Evolutionary conservation across 2,888 invertebrate species (phyloP).

Genomic region (Agrenia bidenticulata): DNA sequence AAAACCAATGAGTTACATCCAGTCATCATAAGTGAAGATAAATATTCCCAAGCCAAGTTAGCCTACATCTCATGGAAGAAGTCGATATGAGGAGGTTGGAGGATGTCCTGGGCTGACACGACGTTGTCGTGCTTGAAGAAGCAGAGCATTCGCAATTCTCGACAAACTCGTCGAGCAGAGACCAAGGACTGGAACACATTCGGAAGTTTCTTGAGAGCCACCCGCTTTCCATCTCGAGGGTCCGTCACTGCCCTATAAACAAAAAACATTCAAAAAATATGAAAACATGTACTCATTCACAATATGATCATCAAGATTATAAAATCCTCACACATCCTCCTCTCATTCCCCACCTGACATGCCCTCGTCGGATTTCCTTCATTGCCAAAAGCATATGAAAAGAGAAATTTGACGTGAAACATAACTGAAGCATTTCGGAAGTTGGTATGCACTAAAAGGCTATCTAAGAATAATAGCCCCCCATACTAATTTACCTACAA

Average conservation of each 20-base stretch:
- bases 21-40: conserved; percentile 13
- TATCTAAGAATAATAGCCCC: too few relatives aligned
- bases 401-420: too few relatives aligned
- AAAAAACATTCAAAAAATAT: background rate
- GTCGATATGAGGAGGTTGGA: conserved; percentile 97
- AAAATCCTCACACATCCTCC: too few relatives aligned
- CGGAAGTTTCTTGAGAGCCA: conserved; percentile 98
- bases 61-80: conserved; percentile 99
- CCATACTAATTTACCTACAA: too few relatives aligned
- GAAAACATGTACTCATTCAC: too few relatives aligned
- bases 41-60: background rate
- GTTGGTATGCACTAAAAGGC: too few relatives aligned
- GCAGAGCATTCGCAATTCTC: conserved; percentile 98
- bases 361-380: too few relatives aligned
- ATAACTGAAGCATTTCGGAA: too few relatives aligned
- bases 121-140: conserved; percentile 99
- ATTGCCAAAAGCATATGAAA: too few relatives aligned
- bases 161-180: conserved; percentile 96
- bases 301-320: too few relatives aligned
- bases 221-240: conserved; percentile 95
- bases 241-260: conserved; percentile 95
- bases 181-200: conserved; percentile 99
- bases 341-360: too few relatives aligned
- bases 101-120: conserved; percentile 94
- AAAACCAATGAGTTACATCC: conserved; percentile 22